phyloP scores from a whole-genome alignment of 2,888 invertebrate genomes.

The Drosophila meridionalis region DNA sequence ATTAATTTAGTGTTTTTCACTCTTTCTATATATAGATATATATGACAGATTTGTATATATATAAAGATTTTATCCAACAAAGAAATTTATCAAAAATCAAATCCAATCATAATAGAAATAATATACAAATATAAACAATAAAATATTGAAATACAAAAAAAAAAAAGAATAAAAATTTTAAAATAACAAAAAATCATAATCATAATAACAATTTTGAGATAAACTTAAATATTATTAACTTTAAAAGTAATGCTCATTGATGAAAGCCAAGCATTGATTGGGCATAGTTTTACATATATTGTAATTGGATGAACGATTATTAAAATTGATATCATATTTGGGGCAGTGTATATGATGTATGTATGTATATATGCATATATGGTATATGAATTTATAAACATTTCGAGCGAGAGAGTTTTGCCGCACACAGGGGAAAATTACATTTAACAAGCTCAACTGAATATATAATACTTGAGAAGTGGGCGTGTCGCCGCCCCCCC shows the following conservation, averaged over 20 bases:
- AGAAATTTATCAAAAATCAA: background rate
- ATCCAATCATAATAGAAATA: background rate
- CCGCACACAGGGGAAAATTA: constrained; percentile 21
- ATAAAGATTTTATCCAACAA: background rate
- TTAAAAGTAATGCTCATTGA: constrained; percentile 8
- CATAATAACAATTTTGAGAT: background rate
- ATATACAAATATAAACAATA: background rate
- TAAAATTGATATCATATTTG: background rate
- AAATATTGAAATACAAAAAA: background rate
- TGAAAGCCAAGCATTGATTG: background rate
- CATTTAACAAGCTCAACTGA: constrained; percentile 39
- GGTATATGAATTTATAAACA: background rate
- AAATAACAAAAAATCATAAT: background rate
- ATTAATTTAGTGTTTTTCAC: background rate
- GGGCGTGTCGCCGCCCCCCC: constrained; percentile 51
- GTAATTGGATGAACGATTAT: background rate
- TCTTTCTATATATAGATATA: background rate
- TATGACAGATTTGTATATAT: background rate
- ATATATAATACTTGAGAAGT: constrained; percentile 74
- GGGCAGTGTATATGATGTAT: background rate
- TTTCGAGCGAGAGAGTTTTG: constrained; percentile 24
- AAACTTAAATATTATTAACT: background rate
- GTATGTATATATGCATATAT: background rate
- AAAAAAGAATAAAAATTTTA: background rate
- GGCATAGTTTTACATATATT: background rate